Evolutionary conservation across 2,888 invertebrate species (phyloP), one percentile per base, ranked within the genome.

Genomic region (Athalia cordata): DNA sequence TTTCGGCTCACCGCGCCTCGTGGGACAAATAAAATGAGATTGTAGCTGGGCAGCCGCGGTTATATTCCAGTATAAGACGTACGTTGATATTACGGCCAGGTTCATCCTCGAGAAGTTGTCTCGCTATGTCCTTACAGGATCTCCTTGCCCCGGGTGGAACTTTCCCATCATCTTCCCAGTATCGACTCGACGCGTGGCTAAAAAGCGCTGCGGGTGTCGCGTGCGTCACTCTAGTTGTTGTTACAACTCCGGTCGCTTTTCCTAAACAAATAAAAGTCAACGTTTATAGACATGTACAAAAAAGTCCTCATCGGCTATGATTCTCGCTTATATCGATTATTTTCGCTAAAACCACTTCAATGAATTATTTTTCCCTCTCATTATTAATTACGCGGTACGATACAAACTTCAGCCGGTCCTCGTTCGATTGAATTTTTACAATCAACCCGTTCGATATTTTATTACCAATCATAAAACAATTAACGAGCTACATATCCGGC

Each of bases 221-320:
- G 86, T 96, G 96, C 0, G 96, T 96, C 83, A 96, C 93, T 65
- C 96, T 91, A 0, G 95, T 95, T 79, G 95, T 96, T 3, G 96
- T 96, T 50, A 96, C 95, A 62, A 96, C 93, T 0, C 96, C 96
- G n/a, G 94, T 95, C 11, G 95, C 93, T 91, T 95, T 95, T 76
- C 95, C 95, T 94, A 89, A 29, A 64, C 55, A n/a, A 55, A 55
- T 4, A n/a, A 4, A 55, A 9, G 29, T 29, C 29, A 29, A 6
- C 49, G 59, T 43, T 8, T 59, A 72, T 68, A 7, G 55, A 64
- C n/a, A n/a, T n/a, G n/a, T 29, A 7, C 7, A 8, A 7, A 7
- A 29, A 29, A 2, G 1, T 29, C 29, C 29, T 29, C 29, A 29
- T 29, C 29, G 2, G 29, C 29, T 29, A 29, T 29, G 1, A 29